A percentile compares a stretch with the other conserved stretches of the same genome.
phyloP scores from a whole-genome alignment of 2,888 invertebrate species.

The Amblyjoppa proteus region DNA sequence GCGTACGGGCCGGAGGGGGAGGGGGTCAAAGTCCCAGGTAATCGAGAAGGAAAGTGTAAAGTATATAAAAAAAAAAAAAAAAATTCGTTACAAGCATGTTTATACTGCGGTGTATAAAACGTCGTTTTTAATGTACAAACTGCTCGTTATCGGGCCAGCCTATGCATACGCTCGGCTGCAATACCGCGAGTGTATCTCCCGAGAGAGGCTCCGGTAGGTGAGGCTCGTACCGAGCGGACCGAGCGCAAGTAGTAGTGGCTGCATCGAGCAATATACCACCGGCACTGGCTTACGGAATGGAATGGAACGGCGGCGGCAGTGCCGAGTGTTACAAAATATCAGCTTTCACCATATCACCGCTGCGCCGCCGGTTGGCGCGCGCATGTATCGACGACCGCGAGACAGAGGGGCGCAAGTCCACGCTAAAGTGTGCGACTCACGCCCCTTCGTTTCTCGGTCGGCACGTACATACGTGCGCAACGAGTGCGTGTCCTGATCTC shows the following conservation, averaged over 20 bases:
- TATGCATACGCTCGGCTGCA: slow-evolving; percentile 34
- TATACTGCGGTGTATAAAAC: background rate
- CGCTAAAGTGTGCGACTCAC: background rate
- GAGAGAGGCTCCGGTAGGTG: slow-evolving; percentile 22
- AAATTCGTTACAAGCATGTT: background rate
- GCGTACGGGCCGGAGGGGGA: background rate
- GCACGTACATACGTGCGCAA: background rate
- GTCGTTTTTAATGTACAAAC: background rate
- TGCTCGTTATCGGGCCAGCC: slow-evolving; percentile 7
- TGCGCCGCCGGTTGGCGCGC: slow-evolving; percentile 55
- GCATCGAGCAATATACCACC: slow-evolving; percentile 76
- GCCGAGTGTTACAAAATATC: slow-evolving; percentile 84
- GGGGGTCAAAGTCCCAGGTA: background rate
- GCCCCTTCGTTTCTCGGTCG: background rate
- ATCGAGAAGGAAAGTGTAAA: slow-evolving; percentile 4
- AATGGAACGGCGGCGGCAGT: slow-evolving; percentile 72
- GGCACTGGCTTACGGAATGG: slow-evolving; percentile 64
- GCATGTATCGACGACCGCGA: background rate
- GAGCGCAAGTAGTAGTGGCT: slow-evolving; percentile 59
- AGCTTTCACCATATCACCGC: slow-evolving; percentile 84
- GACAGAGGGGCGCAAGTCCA: background rate
- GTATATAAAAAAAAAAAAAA: background rate
- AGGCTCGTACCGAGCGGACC: slow-evolving; percentile 30
- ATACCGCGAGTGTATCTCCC: background rate
- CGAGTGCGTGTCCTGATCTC: background rate